phyloP scores from a whole-genome alignment of 2,888 invertebrate species.

The Campopleginae sp. region DNA sequence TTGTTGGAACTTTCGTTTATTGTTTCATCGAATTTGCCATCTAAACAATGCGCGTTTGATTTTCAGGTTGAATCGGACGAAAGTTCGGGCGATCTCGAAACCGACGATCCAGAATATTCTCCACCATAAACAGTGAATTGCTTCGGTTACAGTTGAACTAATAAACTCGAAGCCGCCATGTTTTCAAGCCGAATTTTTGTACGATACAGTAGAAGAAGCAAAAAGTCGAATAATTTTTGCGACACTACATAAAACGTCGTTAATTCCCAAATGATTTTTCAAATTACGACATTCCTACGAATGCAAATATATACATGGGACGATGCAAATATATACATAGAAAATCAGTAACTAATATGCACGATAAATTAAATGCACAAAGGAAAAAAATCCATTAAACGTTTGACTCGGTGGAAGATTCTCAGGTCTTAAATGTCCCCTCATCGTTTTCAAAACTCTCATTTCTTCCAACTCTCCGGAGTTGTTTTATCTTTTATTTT shows the following conservation, averaged over 20 bases:
- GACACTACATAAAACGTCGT: slow-evolving; percentile 19
- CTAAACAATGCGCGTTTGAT: slow-evolving; percentile 18
- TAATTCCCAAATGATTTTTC: slow-evolving; percentile 24
- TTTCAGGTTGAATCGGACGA: slow-evolving; percentile 79
- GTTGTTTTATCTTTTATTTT: slow-evolving; percentile 60
- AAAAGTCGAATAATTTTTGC: slow-evolving; percentile 34
- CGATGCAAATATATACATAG: slow-evolving; percentile 32
- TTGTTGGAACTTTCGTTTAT: neutral
- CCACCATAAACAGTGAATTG: slow-evolving; percentile 52
- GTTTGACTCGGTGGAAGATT: neutral
- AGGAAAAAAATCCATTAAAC: slow-evolving; percentile 15
- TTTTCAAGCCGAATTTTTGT: slow-evolving; percentile 52
- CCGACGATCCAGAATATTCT: slow-evolving; percentile 74
- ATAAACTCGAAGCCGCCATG: slow-evolving; percentile 41
- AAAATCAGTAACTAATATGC: slow-evolving; percentile 45
- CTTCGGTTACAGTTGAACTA: slow-evolving; percentile 31
- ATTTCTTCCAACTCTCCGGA: slow-evolving; percentile 31
- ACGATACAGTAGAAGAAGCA: slow-evolving; percentile 42
- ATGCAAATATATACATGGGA: slow-evolving; percentile 34
- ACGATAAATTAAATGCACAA: slow-evolving; percentile 59
- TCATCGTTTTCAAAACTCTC: neutral
- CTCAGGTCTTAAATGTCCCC: neutral
- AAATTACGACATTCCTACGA: slow-evolving; percentile 5
- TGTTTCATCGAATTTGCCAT: neutral
- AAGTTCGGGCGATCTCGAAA: slow-evolving; percentile 79